Base-by-base conservation (phyloP, 53 echinoderm and acorn worm genomes). In the Echinometra lucunter region DNA sequence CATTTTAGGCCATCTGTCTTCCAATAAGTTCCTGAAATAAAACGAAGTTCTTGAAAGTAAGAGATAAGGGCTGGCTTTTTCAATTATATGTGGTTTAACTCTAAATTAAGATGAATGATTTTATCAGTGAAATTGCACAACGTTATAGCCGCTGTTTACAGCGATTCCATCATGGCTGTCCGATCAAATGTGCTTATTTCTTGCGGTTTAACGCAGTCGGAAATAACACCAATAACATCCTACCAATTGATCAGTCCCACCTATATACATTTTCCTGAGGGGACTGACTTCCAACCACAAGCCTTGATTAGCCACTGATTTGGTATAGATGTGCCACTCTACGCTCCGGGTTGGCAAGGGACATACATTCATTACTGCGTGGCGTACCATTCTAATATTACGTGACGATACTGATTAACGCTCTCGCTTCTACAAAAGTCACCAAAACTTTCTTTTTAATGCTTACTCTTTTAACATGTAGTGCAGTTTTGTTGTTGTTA, bases 181-280 rank as follows among this genome's bases (percentile, higher is more conserved):
- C 7, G 30, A 30, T 32, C 30, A 67, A 67, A 28, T 1, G 67
- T 32, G 67, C 67, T 8, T 30, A 10, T 67, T 67, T 30, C 67
- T 67, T 30, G 67, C 30, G 32, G 30, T 67, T 32, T 67, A 3
- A 28, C 32, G 32, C 67, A 32, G 67, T 67, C 67, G 10, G 67
- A 67, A 67, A 67, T 67, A 66, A 18, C 60, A 15, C 60, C 9
- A 60, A 66, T 12, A 66, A n/a, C 66, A n/a, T n/a, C 58, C 66
- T 63, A 63, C 63, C 21, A 18, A 63, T 63, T 63, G 63, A 66
- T n/a, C 27, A 66, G 66, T 66, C 66, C 66, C 66, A 66, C 66
- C 66, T 66, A 66, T n/a, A n/a, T 66, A 66, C 66, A 66, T 66
- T 66, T 67, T 67, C 67, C 67, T 67, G 67, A 1, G 67, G 67